Evolutionary conservation across 2,888 invertebrate genomes (phyloP).

Genomic region (Mythimna vitellina): DNA sequence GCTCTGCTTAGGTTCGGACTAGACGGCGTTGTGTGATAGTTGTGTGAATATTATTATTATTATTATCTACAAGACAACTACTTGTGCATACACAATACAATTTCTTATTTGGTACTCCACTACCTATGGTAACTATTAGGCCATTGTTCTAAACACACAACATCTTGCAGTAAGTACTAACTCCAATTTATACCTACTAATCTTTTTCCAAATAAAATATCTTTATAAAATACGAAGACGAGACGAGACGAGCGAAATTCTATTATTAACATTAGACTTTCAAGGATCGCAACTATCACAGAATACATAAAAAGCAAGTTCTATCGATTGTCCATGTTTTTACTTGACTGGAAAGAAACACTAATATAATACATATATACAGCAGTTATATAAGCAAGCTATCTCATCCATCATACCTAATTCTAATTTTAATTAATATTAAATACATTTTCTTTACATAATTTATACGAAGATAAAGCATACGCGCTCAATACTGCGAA

Average conservation of each 20-base stretch:
- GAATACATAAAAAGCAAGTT: neutral
- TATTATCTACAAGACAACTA: no score
- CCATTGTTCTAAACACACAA: no score
- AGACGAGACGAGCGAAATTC: neutral
- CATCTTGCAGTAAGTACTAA: neutral
- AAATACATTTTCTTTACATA: conserved; percentile 4
- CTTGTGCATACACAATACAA: no score
- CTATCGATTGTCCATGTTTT: conserved; percentile 2
- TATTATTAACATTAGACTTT: neutral
- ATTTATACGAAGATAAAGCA: conserved; percentile 4
- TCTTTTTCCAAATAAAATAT: no score
- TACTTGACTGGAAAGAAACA: neutral
- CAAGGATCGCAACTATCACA: neutral
- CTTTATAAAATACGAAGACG: neutral
- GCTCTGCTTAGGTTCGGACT: no score
- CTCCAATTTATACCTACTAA: no score
- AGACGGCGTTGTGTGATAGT: no score
- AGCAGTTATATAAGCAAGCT: neutral
- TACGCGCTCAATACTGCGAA: neutral
- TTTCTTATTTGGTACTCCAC: no score
- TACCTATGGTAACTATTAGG: no score
- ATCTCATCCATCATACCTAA: conserved; percentile 5
- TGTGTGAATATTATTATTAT: no score
- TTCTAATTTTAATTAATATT: neutral
- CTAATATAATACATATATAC: neutral